Evolutionary conservation across 92 coral and sea anemone species (phyloP), one percentile per base, ranked within the genome.

Genomic region (Palythoa caribaeorum): DNA sequence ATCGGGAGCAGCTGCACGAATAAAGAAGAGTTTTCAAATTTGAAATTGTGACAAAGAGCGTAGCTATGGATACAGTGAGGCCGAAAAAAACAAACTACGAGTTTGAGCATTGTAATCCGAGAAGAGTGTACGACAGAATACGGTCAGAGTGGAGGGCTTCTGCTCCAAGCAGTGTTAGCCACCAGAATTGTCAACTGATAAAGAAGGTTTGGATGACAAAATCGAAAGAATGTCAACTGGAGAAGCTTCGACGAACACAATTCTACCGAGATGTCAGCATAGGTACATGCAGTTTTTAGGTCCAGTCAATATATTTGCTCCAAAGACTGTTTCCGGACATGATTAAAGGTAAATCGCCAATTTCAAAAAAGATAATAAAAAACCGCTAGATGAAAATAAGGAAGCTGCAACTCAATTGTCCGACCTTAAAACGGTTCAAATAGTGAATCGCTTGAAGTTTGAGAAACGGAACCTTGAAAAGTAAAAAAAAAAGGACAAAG

Each of bases 71-170:
- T 15, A 20, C 59, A 8, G 88, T 83, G 21, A 73, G 83, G 38
- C 44, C 77, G 12, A 88, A 88, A 44, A 83, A 53, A 66, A 59
- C 76, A 37, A 16, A 83, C 71, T 57, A 48, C 59, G 79, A 15
- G 28, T 79, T 88, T 20, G 59, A 44, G 62, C 19, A 83, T 63
- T 84, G 60, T 38, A 65, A 80, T 47, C 75, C 88, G 9, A 80
- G 68, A 37, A 70, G 37, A 71, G 87, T 80, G 35, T 57, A 60
- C 72, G 87, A 88, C 65, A 88, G 51, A 75, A 71, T 89, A 40
- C 73, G 91, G 11, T 79, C 73, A 38, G 90, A 88, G 51, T 88
- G 90, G 90, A 21, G 80, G 19, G 76, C 54, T 44, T 53, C 47
- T 77, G 2, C 81, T 39, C 19, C 55, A 2, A 38, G 73, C 19